Evolutionary conservation across 2,888 invertebrate species (phyloP).

Genomic region (Mythimna lalbum): DNA sequence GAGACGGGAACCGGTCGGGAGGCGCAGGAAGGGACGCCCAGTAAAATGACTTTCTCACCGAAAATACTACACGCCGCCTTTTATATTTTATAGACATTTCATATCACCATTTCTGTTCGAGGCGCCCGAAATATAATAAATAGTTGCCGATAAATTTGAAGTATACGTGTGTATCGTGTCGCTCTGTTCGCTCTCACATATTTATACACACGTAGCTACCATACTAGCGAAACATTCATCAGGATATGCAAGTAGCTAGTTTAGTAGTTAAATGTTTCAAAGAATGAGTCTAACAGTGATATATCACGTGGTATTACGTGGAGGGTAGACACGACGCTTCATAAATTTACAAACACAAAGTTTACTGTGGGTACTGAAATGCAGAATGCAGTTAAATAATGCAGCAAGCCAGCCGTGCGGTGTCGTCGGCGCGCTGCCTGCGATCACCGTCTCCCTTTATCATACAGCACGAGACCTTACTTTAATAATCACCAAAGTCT

Average conservation of each 20-base stretch:
- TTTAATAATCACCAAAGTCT: slow-evolving; percentile 57
- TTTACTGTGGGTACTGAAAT: slow-evolving; percentile 50
- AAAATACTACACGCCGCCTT: slow-evolving; percentile 65
- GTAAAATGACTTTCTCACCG: slow-evolving; percentile 71
- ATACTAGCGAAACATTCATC: slow-evolving; percentile 15
- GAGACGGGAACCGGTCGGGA: slow-evolving; percentile 61
- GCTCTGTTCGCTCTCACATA: slow-evolving; percentile 42
- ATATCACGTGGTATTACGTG: slow-evolving; percentile 20
- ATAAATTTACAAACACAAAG: slow-evolving; percentile 53
- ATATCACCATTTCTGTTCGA: slow-evolving; percentile 62
- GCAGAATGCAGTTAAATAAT: slow-evolving; percentile 75
- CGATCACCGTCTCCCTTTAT: slow-evolving; percentile 64
- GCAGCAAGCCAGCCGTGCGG: slow-evolving; percentile 65
- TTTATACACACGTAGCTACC: slow-evolving; percentile 12
- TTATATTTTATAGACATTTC: slow-evolving; percentile 65
- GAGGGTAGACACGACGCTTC: slow-evolving; percentile 35
- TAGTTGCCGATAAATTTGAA: slow-evolving; percentile 52
- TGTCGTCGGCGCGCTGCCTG: slow-evolving; percentile 54
- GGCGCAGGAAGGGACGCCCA: slow-evolving; percentile 61
- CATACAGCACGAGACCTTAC: slow-evolving; percentile 65
- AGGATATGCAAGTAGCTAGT: slow-evolving; percentile 8
- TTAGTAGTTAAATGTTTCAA: slow-evolving; percentile 22
- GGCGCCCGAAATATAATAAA: slow-evolving; percentile 55
- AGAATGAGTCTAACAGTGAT: slow-evolving; percentile 21
- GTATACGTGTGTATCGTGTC: slow-evolving; percentile 45